Evolutionary conservation across 2,113 vertebrate genomes (phyloP), one percentile per base, ranked within the genome.

Genomic region (Syngnathus scovelli): DNA sequence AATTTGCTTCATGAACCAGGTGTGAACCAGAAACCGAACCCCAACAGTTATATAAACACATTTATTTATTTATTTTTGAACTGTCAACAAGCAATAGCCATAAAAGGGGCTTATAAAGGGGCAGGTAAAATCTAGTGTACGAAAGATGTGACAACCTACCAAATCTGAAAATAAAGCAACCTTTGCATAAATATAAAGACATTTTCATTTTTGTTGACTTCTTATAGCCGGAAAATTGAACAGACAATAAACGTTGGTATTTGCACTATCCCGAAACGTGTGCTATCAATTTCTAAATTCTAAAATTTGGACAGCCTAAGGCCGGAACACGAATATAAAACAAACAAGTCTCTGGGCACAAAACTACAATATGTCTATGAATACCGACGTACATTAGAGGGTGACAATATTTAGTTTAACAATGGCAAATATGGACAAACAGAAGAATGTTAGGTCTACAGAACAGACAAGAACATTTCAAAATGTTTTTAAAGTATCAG

Each of bases 41-140:
- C 18, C 1, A 69, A 62, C 21, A 58, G 52, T 69, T 69, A 67
- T 66, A 80, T 72, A 74, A 81, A 80, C 66, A 78, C 64, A 44
- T 87, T 86, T 89, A 83, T 85, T 87, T 81, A 77, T 76, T 81
- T 87, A 80, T 78, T 75, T 79, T 79, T 48, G 67, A 78, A 85
- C 64, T 79, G 75, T 80, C 79, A 80, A 86, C 75, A 85, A 74
- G 81, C 77, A 74, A 70, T 21, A 77, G 71, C 37, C 68, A 82
- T 83, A 84, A 54, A 90, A 88, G 78, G 9, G 1, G 49, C 68
- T 79, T 12, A 66, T 62, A 44, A 71, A 8, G 15, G 27, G 52
- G 65, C 65, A 55, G 65, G 80, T 86, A 90, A 91, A 88, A 88
- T 85, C 72, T 78, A 64, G 62, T 73, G 62, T 85, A 78, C 77